Evolutionary conservation across 2,113 vertebrate genomes (phyloP).

Genomic region (Puma concolor): DNA sequence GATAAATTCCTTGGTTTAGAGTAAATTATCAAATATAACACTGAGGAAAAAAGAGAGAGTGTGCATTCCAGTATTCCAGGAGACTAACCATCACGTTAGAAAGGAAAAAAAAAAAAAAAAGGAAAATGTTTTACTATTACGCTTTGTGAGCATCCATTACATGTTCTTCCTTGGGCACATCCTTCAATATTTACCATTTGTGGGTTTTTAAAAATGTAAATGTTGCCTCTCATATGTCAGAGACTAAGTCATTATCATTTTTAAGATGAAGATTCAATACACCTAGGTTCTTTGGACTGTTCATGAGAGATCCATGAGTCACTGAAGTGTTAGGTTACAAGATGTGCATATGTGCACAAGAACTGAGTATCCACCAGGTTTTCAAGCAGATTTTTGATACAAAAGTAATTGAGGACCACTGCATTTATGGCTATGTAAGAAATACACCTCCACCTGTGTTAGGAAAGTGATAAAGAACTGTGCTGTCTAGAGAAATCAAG

Average conservation of each 20-base stretch:
- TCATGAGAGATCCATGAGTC: neutral
- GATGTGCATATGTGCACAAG: rapidly evolving
- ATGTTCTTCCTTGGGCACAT: neutral
- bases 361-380: neutral
- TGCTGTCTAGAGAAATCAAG: neutral
- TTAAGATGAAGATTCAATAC: neutral
- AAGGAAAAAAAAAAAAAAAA: neutral
- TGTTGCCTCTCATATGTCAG: neutral
- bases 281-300: neutral
- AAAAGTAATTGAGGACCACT: neutral
- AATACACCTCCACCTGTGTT: neutral
- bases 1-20: neutral
- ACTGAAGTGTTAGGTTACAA: neutral
- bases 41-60: neutral
- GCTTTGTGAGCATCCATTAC: neutral
- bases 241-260: neutral
- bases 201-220: neutral
- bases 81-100: neutral
- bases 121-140: neutral
- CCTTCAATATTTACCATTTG: neutral
- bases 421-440: neutral
- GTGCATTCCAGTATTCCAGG: neutral
- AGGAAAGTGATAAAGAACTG: neutral
- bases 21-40: neutral
- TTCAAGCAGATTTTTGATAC: neutral